Percentiles rank a stretch among this genome's conserved stretches.
phyloP scores from a whole-genome alignment of 2,113 vertebrate genomes.

The Anolis carolinensis region DNA sequence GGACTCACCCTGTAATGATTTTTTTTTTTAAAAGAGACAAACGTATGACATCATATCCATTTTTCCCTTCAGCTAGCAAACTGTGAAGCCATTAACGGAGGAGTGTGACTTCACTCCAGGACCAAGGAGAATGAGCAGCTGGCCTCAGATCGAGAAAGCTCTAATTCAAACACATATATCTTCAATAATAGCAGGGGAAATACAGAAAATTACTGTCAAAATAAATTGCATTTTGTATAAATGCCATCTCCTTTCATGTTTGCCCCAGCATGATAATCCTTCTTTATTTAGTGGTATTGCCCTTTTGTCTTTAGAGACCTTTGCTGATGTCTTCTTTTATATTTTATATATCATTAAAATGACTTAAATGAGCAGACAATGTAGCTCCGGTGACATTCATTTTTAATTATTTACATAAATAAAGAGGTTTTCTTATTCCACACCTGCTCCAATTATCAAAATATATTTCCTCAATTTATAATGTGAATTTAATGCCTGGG shows the following conservation, averaged over 20 bases:
- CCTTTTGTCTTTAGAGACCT: constrained; percentile 74
- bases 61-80: constrained; percentile 59
- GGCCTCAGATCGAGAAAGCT: constrained; percentile 48
- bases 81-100: constrained; percentile 65
- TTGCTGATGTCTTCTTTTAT: constrained; percentile 63
- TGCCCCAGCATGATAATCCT: constrained; percentile 53
- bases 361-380: constrained; percentile 65
- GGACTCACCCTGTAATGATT: constrained; percentile 41
- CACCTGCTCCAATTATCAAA: constrained; percentile 54
- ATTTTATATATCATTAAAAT: constrained; percentile 69
- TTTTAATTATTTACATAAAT: constrained; percentile 76
- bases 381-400: constrained; percentile 62
- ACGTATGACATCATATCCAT: constrained; percentile 61
- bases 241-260: constrained; percentile 68
- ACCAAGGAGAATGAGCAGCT: constrained; percentile 56
- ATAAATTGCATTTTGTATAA: constrained; percentile 72
- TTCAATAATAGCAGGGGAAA: constrained; percentile 70
- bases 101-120: constrained; percentile 61
- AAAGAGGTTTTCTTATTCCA: constrained; percentile 57
- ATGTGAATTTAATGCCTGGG: constrained; percentile 37
- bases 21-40: constrained; percentile 53
- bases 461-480: constrained; percentile 56
- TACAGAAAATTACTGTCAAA: constrained; percentile 62
- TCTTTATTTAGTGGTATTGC: constrained; percentile 69
- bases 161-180: constrained; percentile 65